phyloP scores from a whole-genome alignment of 1,140 invertebrate genomes.

The Bactericera cockerelli region DNA sequence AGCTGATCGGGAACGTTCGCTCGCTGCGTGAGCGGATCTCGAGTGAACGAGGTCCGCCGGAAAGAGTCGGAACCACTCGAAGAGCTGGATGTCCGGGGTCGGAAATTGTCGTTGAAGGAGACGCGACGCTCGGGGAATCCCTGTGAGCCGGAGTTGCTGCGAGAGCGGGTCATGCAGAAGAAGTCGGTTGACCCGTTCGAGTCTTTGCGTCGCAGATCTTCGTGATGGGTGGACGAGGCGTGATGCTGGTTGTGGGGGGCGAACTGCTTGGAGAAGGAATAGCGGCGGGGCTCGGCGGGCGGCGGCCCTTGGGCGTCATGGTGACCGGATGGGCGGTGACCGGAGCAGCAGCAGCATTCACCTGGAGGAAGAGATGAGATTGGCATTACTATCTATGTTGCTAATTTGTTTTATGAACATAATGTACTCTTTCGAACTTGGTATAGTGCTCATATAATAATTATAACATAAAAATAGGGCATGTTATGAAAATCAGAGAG shows the following conservation, averaged over 20 bases:
- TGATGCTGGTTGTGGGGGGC: neutral
- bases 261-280: conserved; percentile 31
- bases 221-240: neutral
- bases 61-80: conserved; percentile 14
- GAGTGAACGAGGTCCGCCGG: conserved; percentile 6
- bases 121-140: conserved; percentile 12
- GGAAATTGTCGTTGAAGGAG: conserved; percentile 8
- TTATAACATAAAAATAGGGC: too few species aligned
- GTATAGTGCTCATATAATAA: too few species aligned
- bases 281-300: conserved; percentile 30
- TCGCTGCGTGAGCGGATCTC: conserved; percentile 20
- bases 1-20: conserved; percentile 43
- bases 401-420: too few species aligned
- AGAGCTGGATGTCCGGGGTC: conserved; percentile 15
- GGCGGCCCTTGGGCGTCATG: conserved; percentile 12
- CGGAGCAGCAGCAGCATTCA: conserved; percentile 15
- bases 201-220: conserved; percentile 10
- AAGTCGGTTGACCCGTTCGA: conserved; percentile 10
- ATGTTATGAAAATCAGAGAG: too few species aligned
- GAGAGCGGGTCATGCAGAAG: conserved; percentile 9
- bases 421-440: too few species aligned
- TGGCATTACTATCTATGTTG: too few species aligned
- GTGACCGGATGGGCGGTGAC: neutral
- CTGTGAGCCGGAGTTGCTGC: conserved; percentile 12
- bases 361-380: neutral